Conservation (phyloP, 2,888 invertebrate species). For the Troides oblongomaculatus region DNA sequence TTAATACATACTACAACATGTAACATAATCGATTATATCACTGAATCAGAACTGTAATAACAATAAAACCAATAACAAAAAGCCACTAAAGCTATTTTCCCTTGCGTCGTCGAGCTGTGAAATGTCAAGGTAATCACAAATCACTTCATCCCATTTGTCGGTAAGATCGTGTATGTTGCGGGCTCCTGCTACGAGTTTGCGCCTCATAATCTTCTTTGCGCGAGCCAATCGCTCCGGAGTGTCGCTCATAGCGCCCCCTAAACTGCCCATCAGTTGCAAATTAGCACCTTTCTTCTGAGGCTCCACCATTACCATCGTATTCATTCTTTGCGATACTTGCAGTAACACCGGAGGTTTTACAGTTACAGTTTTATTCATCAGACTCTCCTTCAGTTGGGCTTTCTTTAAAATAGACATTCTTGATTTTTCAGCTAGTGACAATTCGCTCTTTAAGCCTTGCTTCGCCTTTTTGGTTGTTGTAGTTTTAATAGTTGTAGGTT, state of each 20-base stretch:
- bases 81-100: neutral
- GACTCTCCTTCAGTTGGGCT: slow-evolving; percentile 53
- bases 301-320: slow-evolving; percentile 63
- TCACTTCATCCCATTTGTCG: slow-evolving; percentile 64
- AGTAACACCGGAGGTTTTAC: slow-evolving; percentile 64
- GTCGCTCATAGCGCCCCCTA: slow-evolving; percentile 37
- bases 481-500: neutral
- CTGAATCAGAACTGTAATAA: slow-evolving; percentile 5
- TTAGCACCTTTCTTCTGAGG: slow-evolving; percentile 38
- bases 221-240: slow-evolving; percentile 47
- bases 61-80: slow-evolving; percentile 13
- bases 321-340: slow-evolving; percentile 54
- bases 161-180: slow-evolving; percentile 60
- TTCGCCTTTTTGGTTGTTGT: neutral
- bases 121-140: slow-evolving; percentile 68
- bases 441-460: slow-evolving; percentile 32
- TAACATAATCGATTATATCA: neutral
- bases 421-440: slow-evolving; percentile 64
- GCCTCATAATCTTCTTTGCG: slow-evolving; percentile 64
- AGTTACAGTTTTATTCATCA: slow-evolving; percentile 37
- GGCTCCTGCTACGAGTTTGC: slow-evolving; percentile 56
- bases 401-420: slow-evolving; percentile 65
- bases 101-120: slow-evolving; percentile 40
- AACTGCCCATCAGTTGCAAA: slow-evolving; percentile 18
- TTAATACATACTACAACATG: neutral